A percentile compares a stretch with the other conserved stretches of the same genome.
These are phyloP conservation scores for Pachypsylla venusta DNA, from an alignment of 1,140 invertebrate genomes.

Conservation along the genomic window DNA sequence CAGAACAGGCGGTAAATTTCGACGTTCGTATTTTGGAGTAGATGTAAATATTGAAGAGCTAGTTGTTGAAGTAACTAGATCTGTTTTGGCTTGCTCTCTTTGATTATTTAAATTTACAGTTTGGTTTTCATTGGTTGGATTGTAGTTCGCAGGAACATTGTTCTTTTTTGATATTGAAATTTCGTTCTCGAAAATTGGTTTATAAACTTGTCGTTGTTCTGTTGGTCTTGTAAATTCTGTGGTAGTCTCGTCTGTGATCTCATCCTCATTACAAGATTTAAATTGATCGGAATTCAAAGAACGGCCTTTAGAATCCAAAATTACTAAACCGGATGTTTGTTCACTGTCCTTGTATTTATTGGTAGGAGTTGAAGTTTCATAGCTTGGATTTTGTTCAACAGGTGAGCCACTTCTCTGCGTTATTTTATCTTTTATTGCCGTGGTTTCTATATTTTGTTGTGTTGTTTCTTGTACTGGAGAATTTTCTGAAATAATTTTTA, in stretches of 20 bases:
- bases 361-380: no score
- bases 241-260: not conserved
- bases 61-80: not conserved
- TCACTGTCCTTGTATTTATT: not conserved
- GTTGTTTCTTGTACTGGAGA: not conserved
- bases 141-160: not conserved
- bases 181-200: not conserved
- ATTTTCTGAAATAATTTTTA: not conserved
- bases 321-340: not conserved
- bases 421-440: not conserved
- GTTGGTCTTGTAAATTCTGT: not conserved
- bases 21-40: conserved; percentile 1
- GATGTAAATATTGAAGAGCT: not conserved
- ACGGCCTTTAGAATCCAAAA: not conserved
- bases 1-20: conserved; percentile 6
- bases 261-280: not conserved
- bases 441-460: not conserved
- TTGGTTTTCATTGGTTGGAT: not conserved
- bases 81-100: no score
- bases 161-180: not conserved
- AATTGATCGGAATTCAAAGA: not conserved
- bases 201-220: not conserved
- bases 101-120: not conserved
- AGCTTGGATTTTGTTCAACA: no score
- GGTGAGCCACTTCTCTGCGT: no score